phyloP scores from a whole-genome alignment of 2,797 vertebrate genomes.

The Gadopsis marmoratus region DNA sequence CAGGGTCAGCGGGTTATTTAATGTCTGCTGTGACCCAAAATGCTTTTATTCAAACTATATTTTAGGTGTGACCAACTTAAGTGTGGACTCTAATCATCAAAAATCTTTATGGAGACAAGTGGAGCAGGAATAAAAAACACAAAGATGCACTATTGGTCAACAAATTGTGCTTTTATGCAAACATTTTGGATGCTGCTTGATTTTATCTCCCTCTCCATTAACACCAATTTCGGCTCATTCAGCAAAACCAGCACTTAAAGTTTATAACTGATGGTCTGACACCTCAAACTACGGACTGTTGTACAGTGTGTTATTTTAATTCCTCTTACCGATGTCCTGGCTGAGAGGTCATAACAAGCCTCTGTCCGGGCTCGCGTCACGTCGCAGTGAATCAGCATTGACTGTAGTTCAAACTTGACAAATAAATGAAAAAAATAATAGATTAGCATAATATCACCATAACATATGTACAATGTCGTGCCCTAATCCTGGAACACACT shows the following conservation, averaged over 20 bases:
- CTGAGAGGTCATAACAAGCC: slow-evolving; percentile 85
- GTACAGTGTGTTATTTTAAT: not conserved
- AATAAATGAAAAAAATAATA: not conserved
- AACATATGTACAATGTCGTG: not conserved
- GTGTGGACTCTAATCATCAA: not conserved
- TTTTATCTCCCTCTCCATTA: not conserved
- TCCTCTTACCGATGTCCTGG: slow-evolving; percentile 82
- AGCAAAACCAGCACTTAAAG: not conserved
- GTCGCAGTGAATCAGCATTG: slow-evolving; percentile 93
- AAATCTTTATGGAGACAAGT: not conserved
- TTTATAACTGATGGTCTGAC: too few relatives aligned
- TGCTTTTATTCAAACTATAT: not conserved
- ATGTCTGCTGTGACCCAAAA: slow-evolving; percentile 16
- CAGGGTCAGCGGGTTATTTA: slow-evolving; percentile 70
- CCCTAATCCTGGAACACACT: not conserved
- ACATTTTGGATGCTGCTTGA: not conserved
- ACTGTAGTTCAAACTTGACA: slow-evolving; percentile 91
- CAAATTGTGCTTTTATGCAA: slow-evolving; percentile 1
- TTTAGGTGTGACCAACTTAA: not conserved
- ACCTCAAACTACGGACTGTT: not conserved
- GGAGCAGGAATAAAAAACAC: not conserved
- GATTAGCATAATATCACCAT: not conserved
- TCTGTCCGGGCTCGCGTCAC: slow-evolving; percentile 84
- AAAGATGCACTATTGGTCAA: not conserved
- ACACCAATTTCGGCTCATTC: not conserved